Evolutionary conservation across 2,888 invertebrate species (phyloP).

Genomic region (Ischnus inquisitorius): DNA sequence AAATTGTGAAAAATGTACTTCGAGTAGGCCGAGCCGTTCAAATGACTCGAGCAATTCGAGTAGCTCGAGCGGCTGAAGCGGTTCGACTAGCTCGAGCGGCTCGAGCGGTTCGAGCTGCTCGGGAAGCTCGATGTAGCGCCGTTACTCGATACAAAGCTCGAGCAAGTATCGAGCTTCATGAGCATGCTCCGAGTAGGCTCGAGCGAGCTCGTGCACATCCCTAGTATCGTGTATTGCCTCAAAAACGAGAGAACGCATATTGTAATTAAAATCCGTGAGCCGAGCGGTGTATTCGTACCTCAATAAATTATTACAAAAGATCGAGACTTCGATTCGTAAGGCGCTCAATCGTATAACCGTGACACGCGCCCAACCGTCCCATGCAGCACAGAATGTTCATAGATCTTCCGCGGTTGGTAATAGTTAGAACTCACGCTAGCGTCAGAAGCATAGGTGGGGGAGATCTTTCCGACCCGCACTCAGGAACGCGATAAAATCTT

Average conservation of each 20-base stretch:
- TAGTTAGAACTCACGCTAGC: slow-evolving; percentile 13
- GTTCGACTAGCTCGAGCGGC: no score
- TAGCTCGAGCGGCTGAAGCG: no score
- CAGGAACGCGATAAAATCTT: slow-evolving; percentile 59
- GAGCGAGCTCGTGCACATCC: no score
- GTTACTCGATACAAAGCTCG: no score
- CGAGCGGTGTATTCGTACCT: neutral
- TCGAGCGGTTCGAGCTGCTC: no score
- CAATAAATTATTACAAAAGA: slow-evolving; percentile 22
- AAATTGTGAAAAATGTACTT: no score
- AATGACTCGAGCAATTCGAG: no score
- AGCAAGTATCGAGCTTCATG: no score
- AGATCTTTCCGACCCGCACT: slow-evolving; percentile 57
- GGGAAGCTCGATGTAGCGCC: no score
- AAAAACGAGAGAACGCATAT: neutral
- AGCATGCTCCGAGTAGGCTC: neutral
- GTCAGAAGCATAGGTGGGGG: slow-evolving; percentile 26
- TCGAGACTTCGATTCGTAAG: slow-evolving; percentile 45
- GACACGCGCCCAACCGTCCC: slow-evolving; percentile 26
- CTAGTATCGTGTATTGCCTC: no score
- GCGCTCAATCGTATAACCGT: slow-evolving; percentile 22
- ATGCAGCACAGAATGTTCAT: slow-evolving; percentile 56
- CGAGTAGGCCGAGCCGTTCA: no score
- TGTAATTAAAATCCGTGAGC: neutral
- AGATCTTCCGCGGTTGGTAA: slow-evolving; percentile 45